Evolutionary conservation across 2,113 vertebrate species (phyloP), one percentile per base, ranked within the genome.

Genomic region (Dendrocopos noguchii): DNA sequence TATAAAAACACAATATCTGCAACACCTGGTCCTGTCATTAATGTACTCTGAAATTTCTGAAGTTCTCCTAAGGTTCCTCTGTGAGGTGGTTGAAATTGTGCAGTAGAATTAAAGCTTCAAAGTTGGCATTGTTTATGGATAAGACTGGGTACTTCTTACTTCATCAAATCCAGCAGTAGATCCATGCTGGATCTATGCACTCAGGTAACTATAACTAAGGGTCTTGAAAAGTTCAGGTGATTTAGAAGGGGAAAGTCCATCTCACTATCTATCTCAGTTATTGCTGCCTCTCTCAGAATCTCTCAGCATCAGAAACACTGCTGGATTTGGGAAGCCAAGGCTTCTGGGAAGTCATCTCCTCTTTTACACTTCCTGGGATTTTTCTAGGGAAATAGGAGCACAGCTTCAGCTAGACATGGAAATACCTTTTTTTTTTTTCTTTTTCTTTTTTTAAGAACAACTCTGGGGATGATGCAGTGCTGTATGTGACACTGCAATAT

Each of bases 271-370:
- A 14, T 56, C 36, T 75, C 28, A 27, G 1, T n/a, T 28, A 21
- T 7, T 55, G 55, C 39, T 39, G 31, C 28, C 31, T 59, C 27
- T 63, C 29, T 57, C 33, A 63, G 47, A 18, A 21, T n/a, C 47
- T 64, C n/a, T n/a, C n/a, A n/a, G n/a, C n/a, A n/a, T n/a, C n/a
- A n/a, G 28, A 46, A 57, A 7, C 1, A 1, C 31, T 44, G 29
- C 18, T 53, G 42, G 64, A 15, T 6, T n/a, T 63, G 50, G 56
- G 14, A 39, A 34, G 60, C 12, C 14, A 34, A 65, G 10, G 53
- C 15, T 65, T 22, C 18, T 25, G 66, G 34, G 44, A 79, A 39
- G 16, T 16, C n/a, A 34, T 15, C 47, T 19, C 25, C 24, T 83
- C 56, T 14, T 15, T 42, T 42, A 86, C 50, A 20, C 8, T 42